A percentile compares a stretch with the other conserved stretches of the same genome.
Evolutionary conservation across 2,797 vertebrate genomes (phyloP).

Genomic region (Pyrocephalus nanus): DNA sequence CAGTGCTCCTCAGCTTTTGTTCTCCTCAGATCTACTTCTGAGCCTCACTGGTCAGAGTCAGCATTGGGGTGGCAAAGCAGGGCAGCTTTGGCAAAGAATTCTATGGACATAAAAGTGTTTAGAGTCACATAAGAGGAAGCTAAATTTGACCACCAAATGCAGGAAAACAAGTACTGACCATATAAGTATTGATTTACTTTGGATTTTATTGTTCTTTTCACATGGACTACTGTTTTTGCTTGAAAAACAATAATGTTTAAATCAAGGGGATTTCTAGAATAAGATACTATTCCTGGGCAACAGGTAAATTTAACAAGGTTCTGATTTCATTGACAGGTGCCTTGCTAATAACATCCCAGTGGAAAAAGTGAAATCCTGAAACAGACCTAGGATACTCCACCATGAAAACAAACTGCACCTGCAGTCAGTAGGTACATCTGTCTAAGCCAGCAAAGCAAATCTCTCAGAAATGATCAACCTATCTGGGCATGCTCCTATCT

Average conservation of each 20-base stretch:
- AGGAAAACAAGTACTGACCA: background rate
- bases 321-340: background rate
- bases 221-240: background rate
- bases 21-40: background rate
- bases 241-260: background rate
- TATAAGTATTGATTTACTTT: background rate
- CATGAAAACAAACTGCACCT: background rate
- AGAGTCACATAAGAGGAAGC: background rate
- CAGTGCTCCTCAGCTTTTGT: background rate
- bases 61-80: background rate
- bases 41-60: background rate
- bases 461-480: background rate
- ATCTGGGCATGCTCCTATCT: rapidly evolving
- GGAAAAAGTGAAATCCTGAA: background rate
- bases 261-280: background rate
- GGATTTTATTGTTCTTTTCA: background rate
- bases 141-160: background rate
- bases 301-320: background rate
- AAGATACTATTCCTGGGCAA: background rate
- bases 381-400: background rate
- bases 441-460: background rate
- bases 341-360: background rate
- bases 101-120: background rate
- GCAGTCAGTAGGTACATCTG: background rate
- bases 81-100: background rate